A percentile compares a stretch with the other conserved stretches of the same genome.
These are phyloP conservation scores for Stenchaetothrips biformis DNA, from an alignment of 2,888 invertebrate genomes.

Conservation along the genomic window DNA sequence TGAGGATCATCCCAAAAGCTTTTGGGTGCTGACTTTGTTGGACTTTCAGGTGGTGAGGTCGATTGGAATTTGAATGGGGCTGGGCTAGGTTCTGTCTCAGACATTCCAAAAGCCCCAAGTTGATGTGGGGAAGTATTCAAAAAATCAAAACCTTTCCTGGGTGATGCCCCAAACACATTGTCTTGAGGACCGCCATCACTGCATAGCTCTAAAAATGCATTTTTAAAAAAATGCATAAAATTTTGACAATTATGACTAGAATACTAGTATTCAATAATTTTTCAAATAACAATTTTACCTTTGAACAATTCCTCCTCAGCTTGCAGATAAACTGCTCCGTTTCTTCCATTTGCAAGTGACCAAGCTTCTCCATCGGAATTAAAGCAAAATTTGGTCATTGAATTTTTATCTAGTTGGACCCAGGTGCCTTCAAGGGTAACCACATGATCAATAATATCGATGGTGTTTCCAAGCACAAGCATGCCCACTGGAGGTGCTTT, in stretches of 20 bases:
- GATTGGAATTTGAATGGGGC: slow-evolving; percentile 14
- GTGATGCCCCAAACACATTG: slow-evolving; percentile 37
- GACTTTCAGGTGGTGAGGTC: background rate
- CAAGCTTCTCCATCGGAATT: slow-evolving; percentile 64
- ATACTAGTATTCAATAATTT: slow-evolving; percentile 26
- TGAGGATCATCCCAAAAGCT: background rate
- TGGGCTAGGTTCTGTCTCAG: background rate
- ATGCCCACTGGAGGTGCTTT: slow-evolving; percentile 66
- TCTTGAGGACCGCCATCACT: background rate
- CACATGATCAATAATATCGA: slow-evolving; percentile 60
- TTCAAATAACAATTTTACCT: slow-evolving; percentile 33
- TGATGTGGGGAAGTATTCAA: slow-evolving; percentile 35
- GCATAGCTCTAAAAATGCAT: background rate
- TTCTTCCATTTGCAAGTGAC: slow-evolving; percentile 62
- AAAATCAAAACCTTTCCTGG: slow-evolving; percentile 57
- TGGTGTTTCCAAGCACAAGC: slow-evolving; percentile 60
- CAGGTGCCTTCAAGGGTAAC: slow-evolving; percentile 61
- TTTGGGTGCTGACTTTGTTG: background rate
- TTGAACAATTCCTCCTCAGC: slow-evolving; percentile 50
- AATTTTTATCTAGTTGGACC: slow-evolving; percentile 59
- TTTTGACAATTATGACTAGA: background rate
- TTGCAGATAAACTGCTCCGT: slow-evolving; percentile 60
- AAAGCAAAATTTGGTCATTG: slow-evolving; percentile 61
- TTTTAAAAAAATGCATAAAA: background rate
- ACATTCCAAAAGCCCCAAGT: slow-evolving; percentile 11